These are phyloP conservation scores for Lepilemur septentrionalis DNA, from an alignment of 2,797 vertebrate genomes.

Conservation along the genomic window DNA sequence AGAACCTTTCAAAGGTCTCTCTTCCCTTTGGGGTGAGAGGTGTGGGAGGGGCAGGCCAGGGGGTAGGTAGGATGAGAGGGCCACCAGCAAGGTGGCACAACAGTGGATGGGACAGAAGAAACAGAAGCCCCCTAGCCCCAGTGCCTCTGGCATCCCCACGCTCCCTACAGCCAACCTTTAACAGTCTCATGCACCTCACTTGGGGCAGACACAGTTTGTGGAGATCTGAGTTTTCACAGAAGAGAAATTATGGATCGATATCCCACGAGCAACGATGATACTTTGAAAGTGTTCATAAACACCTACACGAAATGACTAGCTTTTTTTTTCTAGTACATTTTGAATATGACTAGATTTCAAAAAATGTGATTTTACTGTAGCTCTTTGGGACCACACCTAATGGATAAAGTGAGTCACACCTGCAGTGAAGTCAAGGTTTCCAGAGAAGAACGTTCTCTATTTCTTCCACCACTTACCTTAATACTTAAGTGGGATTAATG, in stretches of 20 bases:
- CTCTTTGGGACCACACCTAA: background rate
- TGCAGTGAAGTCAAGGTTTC: background rate
- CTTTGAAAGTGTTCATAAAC: background rate
- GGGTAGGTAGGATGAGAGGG: no score
- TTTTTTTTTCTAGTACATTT: slow-evolving; percentile 5
- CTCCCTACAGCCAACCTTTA: background rate
- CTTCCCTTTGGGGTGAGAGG: no score
- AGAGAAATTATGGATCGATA: background rate
- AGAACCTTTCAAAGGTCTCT: background rate
- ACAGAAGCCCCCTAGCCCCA: background rate
- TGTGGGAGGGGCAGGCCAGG: background rate
- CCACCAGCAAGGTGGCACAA: background rate
- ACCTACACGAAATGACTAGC: background rate
- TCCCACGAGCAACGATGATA: background rate
- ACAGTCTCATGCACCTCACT: no score
- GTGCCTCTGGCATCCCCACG: no score
- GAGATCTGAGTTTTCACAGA: background rate
- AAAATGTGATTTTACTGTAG: background rate
- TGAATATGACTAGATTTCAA: background rate
- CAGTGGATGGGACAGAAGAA: background rate
- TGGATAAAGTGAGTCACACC: background rate
- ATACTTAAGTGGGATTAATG: background rate
- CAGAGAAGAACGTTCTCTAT: background rate
- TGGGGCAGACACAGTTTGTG: background rate
- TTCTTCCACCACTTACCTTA: background rate